Conservation (phyloP, 2,888 invertebrate genomes). For the Callyntrura sp. region DNA sequence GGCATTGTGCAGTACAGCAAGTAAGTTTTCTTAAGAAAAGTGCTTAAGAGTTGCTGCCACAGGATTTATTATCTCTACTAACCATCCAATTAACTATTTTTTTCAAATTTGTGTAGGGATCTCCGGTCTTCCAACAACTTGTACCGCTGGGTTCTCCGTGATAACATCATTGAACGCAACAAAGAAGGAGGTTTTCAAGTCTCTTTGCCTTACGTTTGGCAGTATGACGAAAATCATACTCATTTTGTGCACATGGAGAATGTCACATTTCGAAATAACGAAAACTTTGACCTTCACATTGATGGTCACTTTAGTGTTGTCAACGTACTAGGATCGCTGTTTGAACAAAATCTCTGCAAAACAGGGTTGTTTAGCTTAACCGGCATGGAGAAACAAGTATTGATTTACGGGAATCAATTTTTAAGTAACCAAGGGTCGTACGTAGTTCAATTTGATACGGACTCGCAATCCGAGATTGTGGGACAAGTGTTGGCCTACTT, state of each 20-base stretch:
- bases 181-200: slow-evolving; percentile 94
- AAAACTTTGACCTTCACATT: slow-evolving; percentile 93
- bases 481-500: slow-evolving; percentile 94
- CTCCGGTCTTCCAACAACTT: slow-evolving; percentile 98
- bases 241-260: slow-evolving; percentile 95
- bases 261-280: slow-evolving; percentile 94
- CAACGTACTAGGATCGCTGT: slow-evolving; percentile 94
- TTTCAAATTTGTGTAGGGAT: slow-evolving; percentile 88
- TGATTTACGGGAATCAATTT: slow-evolving; percentile 92
- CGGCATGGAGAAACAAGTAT: slow-evolving; percentile 99
- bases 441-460: slow-evolving; percentile 94
- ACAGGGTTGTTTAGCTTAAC: slow-evolving; percentile 91
- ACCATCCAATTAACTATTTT: slow-evolving; percentile 31
- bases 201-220: slow-evolving; percentile 97
- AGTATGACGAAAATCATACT: slow-evolving; percentile 97
- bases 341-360: slow-evolving; percentile 94
- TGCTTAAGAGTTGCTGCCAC: not conserved
- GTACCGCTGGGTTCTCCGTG: slow-evolving; percentile 96
- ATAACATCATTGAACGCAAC: slow-evolving; percentile 94
- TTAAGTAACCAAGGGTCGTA: slow-evolving; percentile 92
- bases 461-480: slow-evolving; percentile 97
- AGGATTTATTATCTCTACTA: not conserved
- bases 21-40: slow-evolving; percentile 80
- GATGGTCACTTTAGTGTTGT: slow-evolving; percentile 97
- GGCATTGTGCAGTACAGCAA: slow-evolving; percentile 95